phyloP scores from a whole-genome alignment of 1,140 invertebrate genomes.

The Hyles vespertilio region DNA sequence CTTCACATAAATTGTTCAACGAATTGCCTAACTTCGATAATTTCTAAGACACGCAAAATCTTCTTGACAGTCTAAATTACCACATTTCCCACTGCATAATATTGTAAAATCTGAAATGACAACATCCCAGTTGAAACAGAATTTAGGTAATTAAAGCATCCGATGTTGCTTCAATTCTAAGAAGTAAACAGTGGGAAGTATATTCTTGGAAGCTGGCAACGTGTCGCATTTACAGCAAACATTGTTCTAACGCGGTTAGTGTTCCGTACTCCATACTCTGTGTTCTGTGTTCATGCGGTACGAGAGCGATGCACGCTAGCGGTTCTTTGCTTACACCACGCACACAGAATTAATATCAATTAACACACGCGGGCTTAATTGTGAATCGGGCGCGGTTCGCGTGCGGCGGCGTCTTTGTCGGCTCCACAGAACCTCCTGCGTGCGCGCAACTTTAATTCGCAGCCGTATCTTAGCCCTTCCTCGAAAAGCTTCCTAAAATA shows the following conservation, averaged over 20 bases:
- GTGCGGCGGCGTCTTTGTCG: constrained; percentile 70
- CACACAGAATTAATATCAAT: constrained; percentile 69
- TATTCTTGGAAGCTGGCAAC: not conserved
- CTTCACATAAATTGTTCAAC: too few species aligned
- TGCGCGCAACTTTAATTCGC: constrained; percentile 53
- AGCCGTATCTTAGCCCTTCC: constrained; percentile 50
- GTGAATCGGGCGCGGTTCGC: constrained; percentile 67
- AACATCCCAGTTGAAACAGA: too few species aligned
- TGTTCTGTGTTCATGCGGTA: not conserved
- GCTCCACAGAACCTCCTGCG: constrained; percentile 36
- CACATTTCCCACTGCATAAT: too few species aligned
- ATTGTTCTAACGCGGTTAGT: not conserved
- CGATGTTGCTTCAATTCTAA: too few species aligned
- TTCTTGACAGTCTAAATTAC: too few species aligned
- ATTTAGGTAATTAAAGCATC: too few species aligned
- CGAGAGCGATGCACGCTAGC: constrained; percentile 18
- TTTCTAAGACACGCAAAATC: too few species aligned
- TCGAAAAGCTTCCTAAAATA: constrained; percentile 73
- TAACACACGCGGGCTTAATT: constrained; percentile 72
- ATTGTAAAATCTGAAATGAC: too few species aligned
- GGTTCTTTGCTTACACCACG: constrained; percentile 43
- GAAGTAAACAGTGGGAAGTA: too few species aligned
- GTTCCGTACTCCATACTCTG: not conserved
- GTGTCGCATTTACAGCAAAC: constrained; percentile 1
- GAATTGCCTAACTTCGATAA: too few species aligned